Evolutionary conservation across 2,113 vertebrate species (phyloP), one percentile per base, ranked within the genome.

Genomic region (Otolemur garnettii): DNA sequence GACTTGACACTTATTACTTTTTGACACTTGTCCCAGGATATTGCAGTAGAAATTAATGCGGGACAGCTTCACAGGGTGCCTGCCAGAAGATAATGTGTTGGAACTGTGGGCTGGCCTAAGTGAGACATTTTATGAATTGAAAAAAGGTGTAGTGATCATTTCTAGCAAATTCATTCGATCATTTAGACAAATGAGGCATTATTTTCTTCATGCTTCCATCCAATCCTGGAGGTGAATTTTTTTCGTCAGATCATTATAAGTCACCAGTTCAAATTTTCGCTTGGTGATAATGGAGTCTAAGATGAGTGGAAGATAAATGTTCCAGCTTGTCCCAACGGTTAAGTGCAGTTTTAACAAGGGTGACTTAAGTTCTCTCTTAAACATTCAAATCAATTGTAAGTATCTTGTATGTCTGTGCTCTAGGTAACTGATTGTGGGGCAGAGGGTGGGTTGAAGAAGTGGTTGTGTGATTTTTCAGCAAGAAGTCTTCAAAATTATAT

Each of bases 231-330:
- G 97, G 91, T 97, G 98, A 98, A 95, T 84, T 95, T 7, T 93
- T 97, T 98, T 96, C 94, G 62, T 97, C 97, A 97, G 96, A 94
- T 95, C 96, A 92, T 97, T 95, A 22, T 97, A 97, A 96, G 75
- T 96, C 96, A 98, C 95, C 86, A 96, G 21, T 94, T 95, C 79
- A 83, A 98, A 94, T 96, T 98, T 97, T 98, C 92, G 87, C 93
- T 96, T 97, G 97, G 97, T 97, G 97, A 97, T 98, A 90, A 96
- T 97, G 97, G 98, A 97, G 97, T 98, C 94, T 97, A 95, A 98
- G 95, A 96, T 97, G 93, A 96, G 94, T 96, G 93, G 96, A 98
- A 95, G 92, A 95, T 93, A 97, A 98, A 93, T 98, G 96, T 98
- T 98, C 97, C 92, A 95, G 96, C 94, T 91, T 98, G 93, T 97